Base-by-base conservation (phyloP, 2,888 invertebrate species). In the Ctenicera cuprea region DNA sequence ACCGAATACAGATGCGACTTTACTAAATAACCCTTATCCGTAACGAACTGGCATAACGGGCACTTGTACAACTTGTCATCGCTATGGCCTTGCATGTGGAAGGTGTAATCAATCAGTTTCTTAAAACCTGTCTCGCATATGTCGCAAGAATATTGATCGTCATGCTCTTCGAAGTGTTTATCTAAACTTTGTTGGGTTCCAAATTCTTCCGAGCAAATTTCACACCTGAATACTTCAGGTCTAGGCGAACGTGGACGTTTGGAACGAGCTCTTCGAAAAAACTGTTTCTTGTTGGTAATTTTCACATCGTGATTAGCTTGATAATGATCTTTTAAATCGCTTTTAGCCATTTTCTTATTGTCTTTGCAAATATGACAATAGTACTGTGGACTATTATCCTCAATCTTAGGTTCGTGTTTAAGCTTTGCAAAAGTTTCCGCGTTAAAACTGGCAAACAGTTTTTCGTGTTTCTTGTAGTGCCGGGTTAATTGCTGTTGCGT, bases 31-130 rank as follows among this genome's bases (percentile, higher is more conserved):
- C 75, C 68, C 37, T 70, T 70, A 14, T 74, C 84, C 1, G 83
- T 80, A 54, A 84, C 86, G 1, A 80, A 78, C 33, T 83, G 83
- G 0, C 81, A 71, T 16, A 86, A 85, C n/a, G 82, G 80, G 38
- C 0, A 81, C 71, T 57, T 85, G 85, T 65, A 83, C 81, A 71
- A 80, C 80, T 30, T 71, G 37, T 84, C 82, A 11, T 84, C 84
- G 0, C 87, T 87, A 64, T 88, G 88, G 30, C 26, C 75, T 38
- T 78, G 76, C 57, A 77, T 57, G 9, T 76, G 75, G 26, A 77
- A 73, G 3, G 72, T 74, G 43, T 78, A 77, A 30, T 76, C 66
- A 9, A 78, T 66, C 22, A 75, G 48, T 41, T 71, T 79, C 43
- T 75, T 78, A 61, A 78, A 79, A n/a, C 67, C 67, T 30, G 64